Evolutionary conservation across 2,797 vertebrate species (phyloP).

Genomic region (Cyclura pinguis): DNA sequence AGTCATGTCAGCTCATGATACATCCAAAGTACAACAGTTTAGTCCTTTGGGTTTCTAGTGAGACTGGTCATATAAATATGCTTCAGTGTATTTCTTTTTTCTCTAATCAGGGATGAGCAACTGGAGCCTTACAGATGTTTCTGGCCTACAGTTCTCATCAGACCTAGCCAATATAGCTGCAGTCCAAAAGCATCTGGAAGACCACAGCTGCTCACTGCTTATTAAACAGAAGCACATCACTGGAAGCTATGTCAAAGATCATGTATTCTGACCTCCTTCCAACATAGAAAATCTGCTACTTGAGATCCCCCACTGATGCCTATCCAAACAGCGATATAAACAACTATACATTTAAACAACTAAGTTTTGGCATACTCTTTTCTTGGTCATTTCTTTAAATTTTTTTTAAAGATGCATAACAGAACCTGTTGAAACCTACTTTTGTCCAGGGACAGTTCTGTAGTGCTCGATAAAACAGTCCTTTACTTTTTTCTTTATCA

Average conservation of each 20-base stretch:
- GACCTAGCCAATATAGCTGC: neutral
- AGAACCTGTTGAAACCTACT: conserved; percentile 78
- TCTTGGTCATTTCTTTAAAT: neutral
- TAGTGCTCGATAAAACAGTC: conserved; percentile 94
- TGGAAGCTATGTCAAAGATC: neutral
- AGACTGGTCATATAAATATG: neutral
- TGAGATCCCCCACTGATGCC: neutral
- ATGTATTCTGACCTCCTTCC: neutral
- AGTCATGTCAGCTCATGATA: too few relatives aligned
- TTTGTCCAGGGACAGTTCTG: conserved; percentile 96
- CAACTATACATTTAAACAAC: neutral
- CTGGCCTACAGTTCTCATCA: neutral
- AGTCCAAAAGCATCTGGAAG: neutral
- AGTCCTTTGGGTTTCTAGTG: too few relatives aligned
- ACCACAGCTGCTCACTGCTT: neutral
- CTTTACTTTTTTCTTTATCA: conserved; percentile 87
- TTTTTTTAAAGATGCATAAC: neutral
- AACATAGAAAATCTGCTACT: neutral
- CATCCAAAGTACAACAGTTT: too few relatives aligned
- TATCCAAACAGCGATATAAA: neutral
- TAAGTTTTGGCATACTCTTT: neutral
- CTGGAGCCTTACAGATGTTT: neutral
- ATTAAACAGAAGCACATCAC: neutral
- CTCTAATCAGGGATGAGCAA: too few relatives aligned
- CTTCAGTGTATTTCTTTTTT: neutral